Base-by-base conservation (phyloP, 2,797 vertebrate genomes). In the Sebastes alutus region DNA sequence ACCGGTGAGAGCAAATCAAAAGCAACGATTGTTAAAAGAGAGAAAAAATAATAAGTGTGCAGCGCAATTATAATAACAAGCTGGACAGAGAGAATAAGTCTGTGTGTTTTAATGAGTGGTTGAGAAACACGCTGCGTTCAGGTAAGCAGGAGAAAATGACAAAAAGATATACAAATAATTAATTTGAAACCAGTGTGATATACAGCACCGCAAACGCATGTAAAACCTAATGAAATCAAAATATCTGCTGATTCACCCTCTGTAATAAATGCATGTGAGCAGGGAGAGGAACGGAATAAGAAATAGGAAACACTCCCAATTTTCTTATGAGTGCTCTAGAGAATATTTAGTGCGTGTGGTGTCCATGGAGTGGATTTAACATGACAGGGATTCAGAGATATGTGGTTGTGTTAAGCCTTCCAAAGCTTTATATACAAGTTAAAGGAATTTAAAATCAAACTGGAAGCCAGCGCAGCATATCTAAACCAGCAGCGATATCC, bases 341-440 rank as follows among this genome's bases (percentile, higher is more conserved):
- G 87, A 85, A 86, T 90, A 82, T 85, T 72, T 82, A 87, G 84
- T 58, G 86, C 81, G 83, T 38, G 71, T 75, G 80, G 60, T 73
- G 65, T 75, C 75, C 62, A 29, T 75, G 42, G 61, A 82, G 78
- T 83, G 85, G 84, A 90, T 93, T 89, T 83, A 85, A 84, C 77
- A 87, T 81, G 90, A 87, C 89, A 85, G 82, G 85, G 61, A 82
- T 74, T 88, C 65, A 65, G 63, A 87, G 88, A 87, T 87, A 75
- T 75, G 80, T 9, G 74, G 82, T 71, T 35, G 30, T 71, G 73
- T 88, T 86, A 92, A 88, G 77, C 83, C 72, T 86, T 85, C 81
- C 73, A 83, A 68, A 90, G 83, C 85, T 88, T 88, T 70, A 87
- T 74, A 86, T 84, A 80, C 81, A 85, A 86, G 80, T 79, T 80